Conservation (phyloP, 2,888 invertebrate species). For the Tachina lurida region DNA sequence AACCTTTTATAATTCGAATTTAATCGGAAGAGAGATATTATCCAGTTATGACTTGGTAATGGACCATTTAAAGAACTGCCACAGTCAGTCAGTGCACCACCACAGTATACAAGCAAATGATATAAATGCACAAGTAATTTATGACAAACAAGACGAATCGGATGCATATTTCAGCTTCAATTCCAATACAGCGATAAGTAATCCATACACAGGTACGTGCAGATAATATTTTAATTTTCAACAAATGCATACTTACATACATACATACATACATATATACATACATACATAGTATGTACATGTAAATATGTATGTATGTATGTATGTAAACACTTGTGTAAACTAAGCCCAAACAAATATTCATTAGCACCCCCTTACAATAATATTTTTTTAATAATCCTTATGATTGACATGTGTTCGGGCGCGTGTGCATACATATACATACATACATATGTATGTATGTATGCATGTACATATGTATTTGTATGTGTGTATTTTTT, state of each 20-base stretch:
- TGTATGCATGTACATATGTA: background rate
- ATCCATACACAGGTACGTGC: constrained; percentile 64
- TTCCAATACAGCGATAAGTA: constrained; percentile 47
- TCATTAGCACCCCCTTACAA: background rate
- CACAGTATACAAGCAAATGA: constrained; percentile 33
- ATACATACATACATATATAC: background rate
- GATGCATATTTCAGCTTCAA: constrained; percentile 66
- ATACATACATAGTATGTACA: background rate
- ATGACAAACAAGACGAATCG: constrained; percentile 67
- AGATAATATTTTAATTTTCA: constrained; percentile 3
- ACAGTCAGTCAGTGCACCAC: constrained; percentile 46
- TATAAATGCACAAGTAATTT: constrained; percentile 50
- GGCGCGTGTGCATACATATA: background rate
- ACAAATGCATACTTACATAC: background rate
- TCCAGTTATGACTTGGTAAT: constrained; percentile 68
- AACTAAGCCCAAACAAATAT: background rate
- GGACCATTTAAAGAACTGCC: constrained; percentile 68
- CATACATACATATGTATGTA: too few relatives aligned
- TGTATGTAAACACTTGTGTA: background rate
- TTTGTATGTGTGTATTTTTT: background rate
- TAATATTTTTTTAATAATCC: constrained; percentile 29
- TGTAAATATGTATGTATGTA: background rate
- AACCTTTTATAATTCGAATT: constrained; percentile 64
- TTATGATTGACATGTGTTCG: constrained; percentile 9
- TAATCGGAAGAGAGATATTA: constrained; percentile 64